phyloP scores from a whole-genome alignment of 2,113 vertebrate species.

The Turdus rufiventris region DNA sequence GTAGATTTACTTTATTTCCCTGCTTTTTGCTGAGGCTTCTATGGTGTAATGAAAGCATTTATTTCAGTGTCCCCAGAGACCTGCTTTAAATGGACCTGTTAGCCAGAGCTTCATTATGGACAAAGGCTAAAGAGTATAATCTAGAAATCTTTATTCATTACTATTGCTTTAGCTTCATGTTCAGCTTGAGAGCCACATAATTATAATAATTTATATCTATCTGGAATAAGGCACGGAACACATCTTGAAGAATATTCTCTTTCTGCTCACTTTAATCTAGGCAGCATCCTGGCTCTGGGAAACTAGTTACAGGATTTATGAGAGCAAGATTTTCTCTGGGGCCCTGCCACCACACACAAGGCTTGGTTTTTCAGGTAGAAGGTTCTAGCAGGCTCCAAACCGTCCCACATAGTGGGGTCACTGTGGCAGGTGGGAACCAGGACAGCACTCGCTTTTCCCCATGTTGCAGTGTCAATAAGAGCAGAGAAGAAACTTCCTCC shows the following conservation, averaged over 20 bases:
- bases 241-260: neutral
- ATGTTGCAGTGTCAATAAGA: neutral
- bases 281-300: neutral
- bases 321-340: neutral
- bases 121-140: slow-evolving; percentile 42
- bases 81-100: slow-evolving; percentile 23
- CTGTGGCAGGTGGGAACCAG: neutral
- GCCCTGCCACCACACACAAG: neutral
- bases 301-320: neutral
- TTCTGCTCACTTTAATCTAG: slow-evolving; percentile 9
- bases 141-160: slow-evolving; percentile 19
- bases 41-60: slow-evolving; percentile 17
- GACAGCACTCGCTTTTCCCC: fast-evolving
- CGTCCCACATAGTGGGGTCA: fast-evolving
- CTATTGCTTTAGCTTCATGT: neutral
- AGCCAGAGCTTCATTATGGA: slow-evolving; percentile 12
- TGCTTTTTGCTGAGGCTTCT: neutral
- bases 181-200: neutral
- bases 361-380: neutral
- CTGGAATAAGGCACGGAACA: neutral
- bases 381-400: neutral
- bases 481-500: neutral
- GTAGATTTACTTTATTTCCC: slow-evolving; percentile 28
- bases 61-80: neutral
- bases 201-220: neutral